Conservation (phyloP, 2,888 invertebrate genomes). For the Furcula furcula region DNA sequence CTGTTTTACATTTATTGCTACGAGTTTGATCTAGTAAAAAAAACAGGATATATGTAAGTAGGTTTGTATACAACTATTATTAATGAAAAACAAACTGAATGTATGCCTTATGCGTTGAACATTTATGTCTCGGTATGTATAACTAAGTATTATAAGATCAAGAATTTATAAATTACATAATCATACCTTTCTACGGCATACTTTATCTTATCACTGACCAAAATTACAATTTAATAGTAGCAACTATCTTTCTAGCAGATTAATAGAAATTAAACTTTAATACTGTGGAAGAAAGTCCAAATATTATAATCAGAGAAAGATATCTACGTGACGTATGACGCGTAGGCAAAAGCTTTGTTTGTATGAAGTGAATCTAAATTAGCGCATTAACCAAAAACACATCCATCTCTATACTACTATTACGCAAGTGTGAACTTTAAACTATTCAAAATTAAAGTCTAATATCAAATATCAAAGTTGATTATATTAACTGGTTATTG, state of each 20-base stretch:
- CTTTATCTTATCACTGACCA: conserved; percentile 1
- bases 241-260: neutral
- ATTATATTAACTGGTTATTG: neutral
- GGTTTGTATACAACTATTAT: too few species aligned
- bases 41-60: too few species aligned
- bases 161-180: conserved; percentile 1
- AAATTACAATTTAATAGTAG: conserved; percentile 4
- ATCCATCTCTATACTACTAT: neutral
- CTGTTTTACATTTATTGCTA: too few species aligned
- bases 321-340: conserved; percentile 6
- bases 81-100: too few species aligned
- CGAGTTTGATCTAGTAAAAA: too few species aligned
- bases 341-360: neutral
- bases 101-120: too few species aligned
- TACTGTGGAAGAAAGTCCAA: neutral
- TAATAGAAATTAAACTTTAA: neutral
- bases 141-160: too few species aligned
- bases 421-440: neutral
- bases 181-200: conserved; percentile 1
- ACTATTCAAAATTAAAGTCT: neutral
- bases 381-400: neutral
- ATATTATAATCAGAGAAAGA: neutral
- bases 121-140: too few species aligned
- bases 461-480: neutral
- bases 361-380: neutral